Base-by-base conservation (phyloP, 2,113 vertebrate species). In the Stigmatopora argus region DNA sequence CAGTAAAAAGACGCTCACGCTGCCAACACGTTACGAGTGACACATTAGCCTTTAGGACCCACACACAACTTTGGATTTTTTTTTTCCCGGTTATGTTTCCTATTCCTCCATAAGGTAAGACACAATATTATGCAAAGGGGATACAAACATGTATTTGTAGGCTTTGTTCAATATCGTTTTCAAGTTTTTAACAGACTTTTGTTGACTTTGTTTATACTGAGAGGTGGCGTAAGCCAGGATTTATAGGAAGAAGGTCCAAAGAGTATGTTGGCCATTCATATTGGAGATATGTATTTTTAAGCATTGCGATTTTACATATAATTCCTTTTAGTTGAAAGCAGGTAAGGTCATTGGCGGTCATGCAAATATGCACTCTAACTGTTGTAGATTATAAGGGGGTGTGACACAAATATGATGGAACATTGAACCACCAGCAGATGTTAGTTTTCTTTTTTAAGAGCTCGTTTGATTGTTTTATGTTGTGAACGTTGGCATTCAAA, bases 191-290 rank as follows among this genome's bases (percentile, higher is more conserved):
- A 11, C 9, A 21, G 48, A 70, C 15, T 41, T 1, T 14, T 45
- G 1, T 52, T 7, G 59, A 31, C 51, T 62, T 1, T 14, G 26
- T 8, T 12, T 7, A 9, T n/a, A 1, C 8, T 11, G 18, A 13
- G 5, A 38, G 34, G 4, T 56, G 3, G 38, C 48, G 57, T 18
- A 23, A 68, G 51, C n/a, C 5, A n/a, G 53, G 10, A 46, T 82
- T 80, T 82, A 81, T 69, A 78, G 67, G 74, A 68, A 79, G 69
- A 83, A 82, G 65, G 79, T 82, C 64, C 65, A 78, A 64, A 58
- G 31, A 26, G 13, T 47, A 26, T 19, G 58, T 48, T 19, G 23
- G 5, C 68, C 13, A 9, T 38, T 64, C 7, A n/a, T 44, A 19
- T 4, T 26, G 2, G 8, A 49, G 3, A 5, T n/a, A 52, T 7